Conservation (phyloP, 2,888 invertebrate genomes). For the Incurvaria masculella region DNA sequence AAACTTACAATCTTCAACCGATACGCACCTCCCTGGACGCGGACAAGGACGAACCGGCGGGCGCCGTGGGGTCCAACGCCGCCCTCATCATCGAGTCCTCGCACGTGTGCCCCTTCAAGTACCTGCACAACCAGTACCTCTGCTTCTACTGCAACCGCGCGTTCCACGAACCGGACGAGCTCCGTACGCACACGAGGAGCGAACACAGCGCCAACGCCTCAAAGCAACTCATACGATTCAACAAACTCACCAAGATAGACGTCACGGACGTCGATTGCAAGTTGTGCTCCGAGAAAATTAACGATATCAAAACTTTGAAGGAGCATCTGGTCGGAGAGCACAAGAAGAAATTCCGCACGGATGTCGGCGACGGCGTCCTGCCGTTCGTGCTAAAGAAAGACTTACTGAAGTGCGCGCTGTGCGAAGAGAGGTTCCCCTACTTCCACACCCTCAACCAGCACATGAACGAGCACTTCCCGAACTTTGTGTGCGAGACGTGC, state of each 20-base stretch:
- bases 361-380: not conserved
- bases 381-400: not conserved
- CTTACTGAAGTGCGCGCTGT: not conserved
- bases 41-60: conserved; percentile 19
- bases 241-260: conserved; percentile 34
- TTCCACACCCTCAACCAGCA: conserved; percentile 20
- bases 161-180: conserved; percentile 25
- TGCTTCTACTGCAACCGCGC: conserved; percentile 31
- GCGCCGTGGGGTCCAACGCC: conserved; percentile 30
- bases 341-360: conserved; percentile 20
- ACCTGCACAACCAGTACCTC: conserved; percentile 21
- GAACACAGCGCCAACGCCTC: conserved; percentile 22
- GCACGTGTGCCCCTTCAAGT: conserved; percentile 25
- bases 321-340: conserved; percentile 30
- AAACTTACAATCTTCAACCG: not conserved
- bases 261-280: conserved; percentile 29
- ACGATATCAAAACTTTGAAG: conserved; percentile 27
- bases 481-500: conserved; percentile 33
- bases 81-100: conserved; percentile 11
- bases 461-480: conserved; percentile 37
- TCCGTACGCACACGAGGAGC: conserved; percentile 25
- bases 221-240: conserved; percentile 23
- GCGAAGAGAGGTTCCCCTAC: not conserved
- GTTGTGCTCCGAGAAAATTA: conserved; percentile 28
- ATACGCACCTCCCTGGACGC: not conserved